Conservation (phyloP, 1,140 invertebrate genomes). For the Drosophila tristis region DNA sequence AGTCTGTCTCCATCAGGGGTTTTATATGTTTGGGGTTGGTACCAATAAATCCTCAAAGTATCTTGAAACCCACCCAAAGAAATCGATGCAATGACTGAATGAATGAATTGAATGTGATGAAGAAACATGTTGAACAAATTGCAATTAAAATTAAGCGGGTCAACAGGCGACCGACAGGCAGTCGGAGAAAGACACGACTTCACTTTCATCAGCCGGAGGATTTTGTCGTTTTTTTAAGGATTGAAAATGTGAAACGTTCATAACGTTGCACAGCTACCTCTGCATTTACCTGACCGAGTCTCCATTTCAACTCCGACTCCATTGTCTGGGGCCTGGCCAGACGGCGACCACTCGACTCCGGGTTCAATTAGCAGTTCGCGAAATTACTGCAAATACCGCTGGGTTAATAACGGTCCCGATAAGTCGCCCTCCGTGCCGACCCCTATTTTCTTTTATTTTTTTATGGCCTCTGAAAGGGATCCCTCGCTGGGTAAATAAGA, state of each 20-base stretch:
- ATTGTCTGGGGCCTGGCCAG: neutral
- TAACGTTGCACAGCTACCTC: too few relatives aligned
- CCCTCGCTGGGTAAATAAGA: conserved; percentile 16
- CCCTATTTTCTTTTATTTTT: conserved; percentile 54
- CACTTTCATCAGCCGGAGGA: too few relatives aligned
- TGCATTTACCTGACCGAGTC: too few relatives aligned
- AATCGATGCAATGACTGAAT: conserved; percentile 23
- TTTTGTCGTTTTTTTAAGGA: too few relatives aligned
- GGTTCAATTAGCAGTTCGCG: conserved; percentile 70
- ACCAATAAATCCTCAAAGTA: neutral
- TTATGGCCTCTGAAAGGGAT: conserved; percentile 27
- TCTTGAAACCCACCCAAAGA: conserved; percentile 34
- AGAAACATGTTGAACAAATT: conserved; percentile 28
- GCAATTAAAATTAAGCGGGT: conserved; percentile 39
- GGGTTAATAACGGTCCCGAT: conserved; percentile 66
- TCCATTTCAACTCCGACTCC: conserved; percentile 4
- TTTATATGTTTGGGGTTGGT: too few relatives aligned
- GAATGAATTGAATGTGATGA: neutral
- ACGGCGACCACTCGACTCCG: neutral
- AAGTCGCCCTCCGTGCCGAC: conserved; percentile 30
- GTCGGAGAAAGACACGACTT: too few relatives aligned
- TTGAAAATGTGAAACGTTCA: too few relatives aligned
- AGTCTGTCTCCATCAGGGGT: too few relatives aligned
- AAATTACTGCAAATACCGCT: conserved; percentile 68
- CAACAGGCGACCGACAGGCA: neutral